Evolutionary conservation across 92 coral and sea anemone species (phyloP).

Genomic region (Epizoanthus stellaris): DNA sequence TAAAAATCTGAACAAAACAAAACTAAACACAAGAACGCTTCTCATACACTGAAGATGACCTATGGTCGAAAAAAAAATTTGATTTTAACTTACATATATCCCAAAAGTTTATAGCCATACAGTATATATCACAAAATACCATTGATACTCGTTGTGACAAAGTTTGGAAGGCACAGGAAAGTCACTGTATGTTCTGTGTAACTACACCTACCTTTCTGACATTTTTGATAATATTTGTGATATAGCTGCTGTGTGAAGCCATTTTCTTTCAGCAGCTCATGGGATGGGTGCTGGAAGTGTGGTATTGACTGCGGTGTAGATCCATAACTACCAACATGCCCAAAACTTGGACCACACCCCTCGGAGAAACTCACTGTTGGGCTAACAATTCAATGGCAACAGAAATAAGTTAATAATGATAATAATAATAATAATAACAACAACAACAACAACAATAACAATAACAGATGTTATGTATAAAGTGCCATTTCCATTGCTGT

Average conservation of each 20-base stretch:
- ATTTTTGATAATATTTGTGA: conserved; percentile 87
- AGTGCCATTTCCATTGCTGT: no score
- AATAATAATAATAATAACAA: neutral
- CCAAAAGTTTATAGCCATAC: no score
- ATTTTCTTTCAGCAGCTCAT: conserved; percentile 86
- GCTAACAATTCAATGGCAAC: neutral
- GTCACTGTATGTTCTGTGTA: no score
- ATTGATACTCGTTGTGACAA: no score
- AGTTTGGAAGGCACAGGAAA: neutral
- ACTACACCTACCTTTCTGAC: conserved; percentile 81
- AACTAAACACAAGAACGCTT: no score
- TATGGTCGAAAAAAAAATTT: no score
- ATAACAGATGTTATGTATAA: neutral
- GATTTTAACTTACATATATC: no score
- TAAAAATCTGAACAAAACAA: no score
- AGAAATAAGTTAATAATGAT: neutral
- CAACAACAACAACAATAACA: no score
- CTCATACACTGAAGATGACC: no score
- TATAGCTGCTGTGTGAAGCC: conserved; percentile 97
- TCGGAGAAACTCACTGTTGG: conserved; percentile 66
- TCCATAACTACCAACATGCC: conserved; percentile 77
- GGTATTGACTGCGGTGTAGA: conserved; percentile 97
- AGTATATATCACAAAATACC: no score
- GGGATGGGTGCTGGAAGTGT: conserved; percentile 99
- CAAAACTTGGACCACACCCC: conserved; percentile 54